Percentiles rank a stretch among this genome's conserved stretches.
These are phyloP conservation scores for human DNA, from an alignment of 2,113 vertebrate genomes.

Conservation along the genomic window GRCh38 chr12:9553501-9554000, in stretches of 20 bases:
- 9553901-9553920: background rate
- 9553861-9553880: background rate
- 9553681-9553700: background rate
- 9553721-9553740: background rate
- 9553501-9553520: background rate
- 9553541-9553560: background rate
- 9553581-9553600: background rate
- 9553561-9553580: background rate
- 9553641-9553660: background rate
- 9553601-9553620: background rate
- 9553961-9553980: background rate
- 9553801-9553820: background rate
- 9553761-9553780: background rate
- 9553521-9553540: background rate
- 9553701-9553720: background rate
- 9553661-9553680: background rate
- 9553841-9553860: background rate
- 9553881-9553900: background rate
- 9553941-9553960: background rate
- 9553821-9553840: background rate
- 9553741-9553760: background rate
- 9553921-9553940: background rate
- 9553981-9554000: fast-evolving
- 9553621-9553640: background rate
- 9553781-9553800: background rate